Base-by-base conservation (phyloP, 2,888 invertebrate species). In the Heliconius sara region DNA sequence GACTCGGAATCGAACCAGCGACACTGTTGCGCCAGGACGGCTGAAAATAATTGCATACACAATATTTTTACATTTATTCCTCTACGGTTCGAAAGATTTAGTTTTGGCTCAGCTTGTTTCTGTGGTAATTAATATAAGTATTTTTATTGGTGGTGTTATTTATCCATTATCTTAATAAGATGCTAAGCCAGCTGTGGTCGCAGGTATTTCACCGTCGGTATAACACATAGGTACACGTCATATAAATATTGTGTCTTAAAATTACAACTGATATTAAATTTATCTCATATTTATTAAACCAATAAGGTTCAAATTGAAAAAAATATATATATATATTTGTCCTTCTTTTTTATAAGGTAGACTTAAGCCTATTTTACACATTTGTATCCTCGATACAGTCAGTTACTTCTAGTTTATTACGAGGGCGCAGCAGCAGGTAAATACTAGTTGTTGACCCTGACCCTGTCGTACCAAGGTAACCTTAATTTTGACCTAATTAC, bases 151-250 rank as follows among this genome's bases (percentile, higher is more conserved):
- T 80, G 43, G 66, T 66, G 10, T n/a, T n/a, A 10, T 57, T 81
- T 77, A 73, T 79, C 76, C 74, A 71, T 79, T 81, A 68, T 77
- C 76, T 47, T 75, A 75, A 75, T 75, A 65, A 43, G 43, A 75
- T 66, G 66, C 75, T 13, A 66, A 75, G 63, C 60, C 60, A 60
- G 16, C 60, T 57, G n/a, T 39, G n/a, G 73, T 10, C 63, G 27
- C 47, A 65, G 75, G 47, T 63, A 43, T 65, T 25, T 19, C 27
- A 30, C 4, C 43, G 27, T 47, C 65, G 30, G 27, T 75, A 43
- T 75, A 75, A 30, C 25, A 7, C 30, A 25, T 65, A 39, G 39
- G 39, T 39, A n/a, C 13, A 25, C 25, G 13, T 12, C 5, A 16
- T 70, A 7, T 43, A 43, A 39, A 16, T 70, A 70, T 47, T 25